phyloP scores from a whole-genome alignment of 2,113 vertebrate species.

The Caretta caretta region DNA sequence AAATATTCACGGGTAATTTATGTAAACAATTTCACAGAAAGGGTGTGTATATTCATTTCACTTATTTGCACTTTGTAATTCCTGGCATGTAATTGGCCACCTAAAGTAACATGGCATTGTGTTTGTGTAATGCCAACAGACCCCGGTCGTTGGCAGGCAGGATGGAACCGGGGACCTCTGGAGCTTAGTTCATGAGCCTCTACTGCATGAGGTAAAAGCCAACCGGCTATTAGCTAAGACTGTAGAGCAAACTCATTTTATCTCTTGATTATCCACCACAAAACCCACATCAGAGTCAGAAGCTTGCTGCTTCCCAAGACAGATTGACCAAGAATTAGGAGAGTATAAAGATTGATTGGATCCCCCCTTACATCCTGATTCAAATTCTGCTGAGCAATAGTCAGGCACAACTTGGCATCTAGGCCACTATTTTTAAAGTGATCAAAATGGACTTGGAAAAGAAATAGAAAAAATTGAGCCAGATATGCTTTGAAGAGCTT shows the following conservation, averaged over 20 bases:
- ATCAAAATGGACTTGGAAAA: neutral
- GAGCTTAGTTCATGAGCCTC: too few relatives aligned
- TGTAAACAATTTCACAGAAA: neutral
- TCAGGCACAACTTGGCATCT: neutral
- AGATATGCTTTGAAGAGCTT: too few relatives aligned
- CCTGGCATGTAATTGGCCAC: neutral
- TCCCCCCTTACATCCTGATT: neutral
- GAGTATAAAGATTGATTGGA: neutral
- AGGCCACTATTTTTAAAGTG: neutral
- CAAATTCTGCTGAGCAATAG: neutral
- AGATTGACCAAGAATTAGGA: neutral
- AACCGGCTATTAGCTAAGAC: too few relatives aligned
- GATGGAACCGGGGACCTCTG: too few relatives aligned
- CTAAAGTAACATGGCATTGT: slow-evolving; percentile 7
- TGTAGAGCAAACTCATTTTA: too few relatives aligned
- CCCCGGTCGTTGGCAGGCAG: too few relatives aligned
- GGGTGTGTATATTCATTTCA: slow-evolving; percentile 4
- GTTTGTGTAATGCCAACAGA: neutral
- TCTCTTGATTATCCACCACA: too few relatives aligned
- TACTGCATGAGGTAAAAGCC: too few relatives aligned
- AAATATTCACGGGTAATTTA: slow-evolving; percentile 41
- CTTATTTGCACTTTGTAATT: slow-evolving; percentile 6
- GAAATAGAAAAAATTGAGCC: too few relatives aligned
- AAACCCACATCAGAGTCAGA: too few relatives aligned
- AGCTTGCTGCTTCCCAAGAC: neutral